A percentile compares a stretch with the other conserved stretches of the same genome.
Evolutionary conservation across 2,113 vertebrate species (phyloP).

Genomic region (Hiodon alosoides): DNA sequence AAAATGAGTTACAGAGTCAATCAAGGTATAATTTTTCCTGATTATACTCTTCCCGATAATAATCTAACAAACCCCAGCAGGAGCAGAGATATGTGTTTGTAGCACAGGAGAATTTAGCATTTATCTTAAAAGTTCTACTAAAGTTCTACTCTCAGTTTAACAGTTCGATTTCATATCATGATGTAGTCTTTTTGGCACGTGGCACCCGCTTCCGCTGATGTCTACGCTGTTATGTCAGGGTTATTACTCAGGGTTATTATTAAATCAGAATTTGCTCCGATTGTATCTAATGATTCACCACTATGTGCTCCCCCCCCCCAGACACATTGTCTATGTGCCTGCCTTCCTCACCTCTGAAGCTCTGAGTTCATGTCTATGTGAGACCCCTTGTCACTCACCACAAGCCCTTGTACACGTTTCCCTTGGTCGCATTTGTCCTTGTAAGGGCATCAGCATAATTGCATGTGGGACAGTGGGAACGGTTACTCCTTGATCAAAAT

Average conservation of each 20-base stretch:
- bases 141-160: too few relatives aligned
- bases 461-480: constrained; percentile 17
- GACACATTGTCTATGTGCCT: background rate
- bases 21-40: background rate
- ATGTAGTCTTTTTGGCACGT: too few relatives aligned
- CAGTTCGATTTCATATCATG: too few relatives aligned
- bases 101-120: background rate
- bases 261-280: too few relatives aligned
- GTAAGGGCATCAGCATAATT: constrained; percentile 13
- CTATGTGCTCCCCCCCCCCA: background rate
- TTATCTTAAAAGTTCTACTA: too few relatives aligned
- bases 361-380: background rate
- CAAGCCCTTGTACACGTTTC: background rate
- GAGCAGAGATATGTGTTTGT: background rate
- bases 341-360: background rate
- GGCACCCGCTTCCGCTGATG: too few relatives aligned
- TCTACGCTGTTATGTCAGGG: too few relatives aligned
- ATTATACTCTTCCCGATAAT: background rate
- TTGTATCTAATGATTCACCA: too few relatives aligned
- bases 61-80: background rate
- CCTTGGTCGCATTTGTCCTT: constrained; percentile 9
- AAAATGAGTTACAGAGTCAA: background rate
- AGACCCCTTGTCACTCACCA: background rate
- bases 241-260: too few relatives aligned
- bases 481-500: background rate